Base-by-base conservation (phyloP, 2,797 vertebrate genomes). In the Gastrophryne carolinensis region DNA sequence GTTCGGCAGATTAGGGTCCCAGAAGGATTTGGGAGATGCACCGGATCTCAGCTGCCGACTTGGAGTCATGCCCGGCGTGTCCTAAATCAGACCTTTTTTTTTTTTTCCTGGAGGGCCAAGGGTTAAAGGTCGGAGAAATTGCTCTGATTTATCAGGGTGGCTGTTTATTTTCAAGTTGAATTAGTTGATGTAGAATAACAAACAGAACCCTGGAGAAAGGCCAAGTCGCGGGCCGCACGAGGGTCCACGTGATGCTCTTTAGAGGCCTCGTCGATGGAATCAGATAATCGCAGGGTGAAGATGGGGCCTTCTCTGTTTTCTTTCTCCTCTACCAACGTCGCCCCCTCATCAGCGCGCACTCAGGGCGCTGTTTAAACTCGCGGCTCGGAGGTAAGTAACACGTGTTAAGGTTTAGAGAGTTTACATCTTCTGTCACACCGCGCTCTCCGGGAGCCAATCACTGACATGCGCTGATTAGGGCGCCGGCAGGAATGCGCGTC, bases 121-220 rank as follows among this genome's bases (percentile, higher is more conserved):
- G 80, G 73, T 83, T 76, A 82, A 66, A 73, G 72, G 74, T 54
- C 26, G 39, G 44, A 54, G 58, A 70, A 17, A 47, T 50, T 4
- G 32, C 54, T 76, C 58, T 50, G 71, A 54, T 69, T 67, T 80
- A 72, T 80, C 80, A 75, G 3, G 71, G n/a, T 57, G 47, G 58
- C 58, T 78, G 64, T 83, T 84, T 81, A 24, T 81, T 82, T 84
- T 78, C 47, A 53, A 67, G 50, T 63, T 50, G 76, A 78, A 78
- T 30, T 0, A 11, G 84, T 77, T 57, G 73, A 80, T 80, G 68
- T 72, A 69, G 24, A 83, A 83, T 8, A 84, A 83, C 79, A 83
- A 82, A 65, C 57, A 73, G 67, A 0, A 64, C n/a, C 21, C 35
- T 77, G 60, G 67, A 62, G 50, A 19, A 30, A 9, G 1, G 75